phyloP scores from a whole-genome alignment of 2,113 vertebrate species.

The Aldabrachelys gigantea region DNA sequence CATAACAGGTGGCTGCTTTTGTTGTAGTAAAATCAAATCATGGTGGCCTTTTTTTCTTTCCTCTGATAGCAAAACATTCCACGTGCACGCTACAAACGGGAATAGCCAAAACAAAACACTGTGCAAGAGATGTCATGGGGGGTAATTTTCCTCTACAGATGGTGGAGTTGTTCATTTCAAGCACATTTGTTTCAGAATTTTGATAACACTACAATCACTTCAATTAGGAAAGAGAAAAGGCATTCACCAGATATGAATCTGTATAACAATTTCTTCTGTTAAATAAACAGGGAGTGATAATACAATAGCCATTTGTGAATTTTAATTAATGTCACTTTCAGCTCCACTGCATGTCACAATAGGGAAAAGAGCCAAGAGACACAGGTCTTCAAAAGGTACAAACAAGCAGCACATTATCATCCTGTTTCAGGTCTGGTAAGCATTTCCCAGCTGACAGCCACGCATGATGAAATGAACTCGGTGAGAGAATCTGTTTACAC shows the following conservation, averaged over 20 bases:
- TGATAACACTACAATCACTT: not conserved
- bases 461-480: not conserved
- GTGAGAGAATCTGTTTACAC: not conserved
- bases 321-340: conserved; percentile 5
- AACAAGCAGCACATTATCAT: not conserved
- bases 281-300: not conserved
- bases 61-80: conserved; percentile 5
- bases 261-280: not conserved
- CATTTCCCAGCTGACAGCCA: not conserved
- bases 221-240: not conserved
- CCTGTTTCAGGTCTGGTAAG: conserved; percentile 25
- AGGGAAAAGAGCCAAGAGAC: not conserved
- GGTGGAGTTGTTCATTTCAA: not conserved
- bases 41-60: not conserved
- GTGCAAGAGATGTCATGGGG: conserved; percentile 1
- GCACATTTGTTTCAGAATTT: not conserved
- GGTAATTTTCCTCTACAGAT: conserved; percentile 38
- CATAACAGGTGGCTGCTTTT: not conserved
- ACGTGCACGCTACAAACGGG: not conserved
- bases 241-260: not conserved
- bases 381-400: not conserved
- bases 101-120: not conserved
- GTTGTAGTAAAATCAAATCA: conserved; percentile 29
- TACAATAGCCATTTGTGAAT: not conserved
- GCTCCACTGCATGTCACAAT: not conserved